Evolutionary conservation across 2,797 vertebrate genomes (phyloP), one percentile per base, ranked within the genome.

Genomic region (Ispidina lecontei): DNA sequence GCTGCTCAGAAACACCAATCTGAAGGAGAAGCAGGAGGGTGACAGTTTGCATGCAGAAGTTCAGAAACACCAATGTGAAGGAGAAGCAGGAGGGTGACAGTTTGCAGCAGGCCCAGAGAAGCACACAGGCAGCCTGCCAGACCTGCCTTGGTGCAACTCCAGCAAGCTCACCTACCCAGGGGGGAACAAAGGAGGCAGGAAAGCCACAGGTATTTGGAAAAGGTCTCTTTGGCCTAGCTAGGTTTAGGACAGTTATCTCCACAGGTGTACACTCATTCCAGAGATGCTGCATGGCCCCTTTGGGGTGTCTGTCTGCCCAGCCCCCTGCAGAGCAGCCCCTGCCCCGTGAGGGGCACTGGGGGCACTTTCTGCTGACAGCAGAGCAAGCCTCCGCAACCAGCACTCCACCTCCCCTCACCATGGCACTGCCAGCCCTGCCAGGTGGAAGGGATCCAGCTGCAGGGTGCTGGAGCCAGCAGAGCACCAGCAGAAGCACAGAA

Each of bases 291-390:
- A 52, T 7, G 28, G 51, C 29, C 51, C 51, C 43, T 7, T 2
- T 4, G 2, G 35, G 41, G 25, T 4, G 22, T 28, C 44, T 52
- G 35, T 25, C 74, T 23, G 10, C 52, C 28, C 4, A 1, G 20
- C 7, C 3, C 37, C n/a, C 51, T 11, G 23, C 1, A 17, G 41
- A 26, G 58, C 33, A 8, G 49, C 18, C 22, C 56, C 60, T 3
- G 13, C 52, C 28, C 35, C 10, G 0, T 0, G 9, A 20, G 31
- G 19, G 28, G 63, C 82, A 33, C 29, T 0, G 4, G 31, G 5
- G 63, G 55, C 47, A 12, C 0, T 19, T 43, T 41, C 43, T 29
- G 51, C 51, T 8, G 5, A 39, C 5, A 14, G 51, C 29, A 14
- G 23, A 6, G 20, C 1, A 8, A 39, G 51, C 44, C 35, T 18